Percentiles rank a stretch among this genome's conserved stretches.
Evolutionary conservation across 2,113 vertebrate species (phyloP).

Genomic region (Catharus minimus): DNA sequence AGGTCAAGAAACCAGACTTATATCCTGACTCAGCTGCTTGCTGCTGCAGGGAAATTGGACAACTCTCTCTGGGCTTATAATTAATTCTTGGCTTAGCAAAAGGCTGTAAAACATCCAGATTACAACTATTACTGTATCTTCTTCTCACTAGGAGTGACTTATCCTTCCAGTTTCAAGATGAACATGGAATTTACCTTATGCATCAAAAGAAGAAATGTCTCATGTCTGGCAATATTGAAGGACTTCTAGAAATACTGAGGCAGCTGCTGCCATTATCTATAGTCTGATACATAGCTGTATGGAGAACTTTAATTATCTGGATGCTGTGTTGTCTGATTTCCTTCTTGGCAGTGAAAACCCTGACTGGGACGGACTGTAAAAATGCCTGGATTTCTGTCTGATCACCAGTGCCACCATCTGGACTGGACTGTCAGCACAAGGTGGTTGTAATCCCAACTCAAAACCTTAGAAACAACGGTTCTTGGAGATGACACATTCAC

Average conservation of each 20-base stretch:
- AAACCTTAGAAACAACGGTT: neutral
- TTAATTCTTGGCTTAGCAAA: neutral
- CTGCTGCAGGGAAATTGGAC: neutral
- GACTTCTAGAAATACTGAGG: neutral
- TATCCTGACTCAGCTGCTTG: neutral
- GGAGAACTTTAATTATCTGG: neutral
- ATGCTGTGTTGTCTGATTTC: neutral
- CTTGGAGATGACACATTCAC: neutral
- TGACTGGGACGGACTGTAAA: neutral
- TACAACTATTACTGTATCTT: neutral
- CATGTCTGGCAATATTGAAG: neutral
- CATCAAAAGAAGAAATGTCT: neutral
- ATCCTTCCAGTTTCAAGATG: neutral
- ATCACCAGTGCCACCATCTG: neutral
- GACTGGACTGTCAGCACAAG: neutral
- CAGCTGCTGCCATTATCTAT: neutral
- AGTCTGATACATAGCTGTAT: neutral
- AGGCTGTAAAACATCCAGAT: neutral
- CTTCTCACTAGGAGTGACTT: neutral
- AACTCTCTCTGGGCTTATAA: neutral
- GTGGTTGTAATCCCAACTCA: neutral
- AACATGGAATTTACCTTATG: neutral
- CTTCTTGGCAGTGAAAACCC: neutral
- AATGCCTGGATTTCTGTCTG: neutral
- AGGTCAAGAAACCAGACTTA: neutral